Percentiles rank a stretch among this genome's conserved stretches.
Evolutionary conservation across 2,797 vertebrate genomes (phyloP).

Genomic region (Rhynchonycteris naso): DNA sequence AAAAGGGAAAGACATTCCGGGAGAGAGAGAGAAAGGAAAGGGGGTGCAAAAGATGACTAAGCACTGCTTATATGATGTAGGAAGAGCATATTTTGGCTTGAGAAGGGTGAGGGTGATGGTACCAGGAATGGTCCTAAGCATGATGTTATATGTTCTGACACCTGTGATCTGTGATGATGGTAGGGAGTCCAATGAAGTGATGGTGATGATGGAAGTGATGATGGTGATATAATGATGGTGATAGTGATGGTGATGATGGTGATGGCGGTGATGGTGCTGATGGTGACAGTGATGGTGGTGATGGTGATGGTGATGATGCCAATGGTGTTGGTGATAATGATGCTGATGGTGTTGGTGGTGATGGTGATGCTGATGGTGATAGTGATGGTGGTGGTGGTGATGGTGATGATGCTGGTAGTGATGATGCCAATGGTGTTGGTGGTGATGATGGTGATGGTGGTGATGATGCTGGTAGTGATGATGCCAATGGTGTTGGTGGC

Average conservation of each 20-base stretch:
- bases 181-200: background rate
- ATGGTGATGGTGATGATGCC: background rate
- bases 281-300: too few relatives aligned
- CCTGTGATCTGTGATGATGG: too few relatives aligned
- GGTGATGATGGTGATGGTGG: accelerated
- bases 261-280: background rate
- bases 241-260: background rate
- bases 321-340: accelerated
- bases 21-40: background rate
- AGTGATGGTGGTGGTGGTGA: accelerated
- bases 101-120: background rate
- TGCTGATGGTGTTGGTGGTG: accelerated
- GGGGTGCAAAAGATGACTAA: background rate
- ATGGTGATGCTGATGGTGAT: accelerated
- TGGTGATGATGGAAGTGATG: background rate
- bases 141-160: background rate
- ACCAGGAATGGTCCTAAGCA: background rate
- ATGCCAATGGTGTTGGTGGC: accelerated
- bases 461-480: too few relatives aligned
- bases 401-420: accelerated
- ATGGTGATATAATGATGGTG: too few relatives aligned
- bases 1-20: background rate
- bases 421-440: accelerated
- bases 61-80: background rate
- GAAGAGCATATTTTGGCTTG: background rate